phyloP scores from a whole-genome alignment of 2,888 invertebrate genomes.

The Apodemia mormo region DNA sequence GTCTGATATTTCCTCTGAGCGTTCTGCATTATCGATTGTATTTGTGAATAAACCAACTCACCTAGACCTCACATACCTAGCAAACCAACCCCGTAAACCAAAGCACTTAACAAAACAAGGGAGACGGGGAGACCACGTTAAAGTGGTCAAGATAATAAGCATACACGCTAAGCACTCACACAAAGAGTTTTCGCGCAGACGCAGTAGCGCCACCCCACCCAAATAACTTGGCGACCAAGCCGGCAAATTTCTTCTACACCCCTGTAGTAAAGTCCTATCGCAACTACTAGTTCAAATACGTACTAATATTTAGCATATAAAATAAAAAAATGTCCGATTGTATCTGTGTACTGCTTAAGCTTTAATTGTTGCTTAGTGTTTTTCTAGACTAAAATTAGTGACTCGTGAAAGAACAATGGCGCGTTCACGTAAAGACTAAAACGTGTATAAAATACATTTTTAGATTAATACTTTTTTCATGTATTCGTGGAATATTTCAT shows the following conservation, averaged over 20 bases:
- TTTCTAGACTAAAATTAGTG: constrained; percentile 37
- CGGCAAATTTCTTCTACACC: constrained; percentile 76
- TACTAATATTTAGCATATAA: constrained; percentile 42
- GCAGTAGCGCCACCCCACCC: constrained; percentile 71
- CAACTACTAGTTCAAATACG: constrained; percentile 62
- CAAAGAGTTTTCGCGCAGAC: constrained; percentile 63
- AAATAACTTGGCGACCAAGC: constrained; percentile 58
- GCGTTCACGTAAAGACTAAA: constrained; percentile 28
- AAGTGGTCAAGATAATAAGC: constrained; percentile 48
- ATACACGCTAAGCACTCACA: constrained; percentile 70
- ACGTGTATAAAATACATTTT: constrained; percentile 3
- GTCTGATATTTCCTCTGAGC: constrained; percentile 75
- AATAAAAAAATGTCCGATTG: constrained; percentile 46
- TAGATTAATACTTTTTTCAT: background rate
- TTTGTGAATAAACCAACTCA: constrained; percentile 59
- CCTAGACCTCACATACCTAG: constrained; percentile 49
- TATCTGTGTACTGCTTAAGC: constrained; percentile 53
- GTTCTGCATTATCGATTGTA: constrained; percentile 78
- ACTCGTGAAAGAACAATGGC: constrained; percentile 62
- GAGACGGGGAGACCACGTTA: constrained; percentile 50
- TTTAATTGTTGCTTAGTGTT: constrained; percentile 61
- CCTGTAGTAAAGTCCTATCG: constrained; percentile 67
- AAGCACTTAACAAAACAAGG: constrained; percentile 33
- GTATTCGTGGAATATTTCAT: constrained; percentile 7
- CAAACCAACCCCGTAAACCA: constrained; percentile 44